These are phyloP conservation scores for Trididemnum nubilum DNA, from an alignment of 23 tunicate genomes.

Conservation along the genomic window DNA sequence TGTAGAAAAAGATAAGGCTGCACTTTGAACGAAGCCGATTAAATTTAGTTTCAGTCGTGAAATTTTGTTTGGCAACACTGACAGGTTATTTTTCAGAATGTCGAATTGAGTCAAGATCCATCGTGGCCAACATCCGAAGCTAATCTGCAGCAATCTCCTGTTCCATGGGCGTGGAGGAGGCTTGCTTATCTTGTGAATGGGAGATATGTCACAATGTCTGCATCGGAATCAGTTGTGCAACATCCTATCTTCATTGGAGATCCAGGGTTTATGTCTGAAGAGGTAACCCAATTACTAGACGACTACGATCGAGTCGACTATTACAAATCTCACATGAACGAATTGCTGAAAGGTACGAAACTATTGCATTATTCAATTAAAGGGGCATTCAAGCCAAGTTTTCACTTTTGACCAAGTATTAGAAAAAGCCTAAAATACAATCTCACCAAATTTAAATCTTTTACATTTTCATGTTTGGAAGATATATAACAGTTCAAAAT, in stretches of 20 bases:
- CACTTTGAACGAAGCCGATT: no score
- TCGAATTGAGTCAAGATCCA: slow-evolving; percentile 43
- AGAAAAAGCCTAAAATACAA: no score
- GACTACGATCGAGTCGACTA: slow-evolving; percentile 70
- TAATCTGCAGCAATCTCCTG: slow-evolving; percentile 38
- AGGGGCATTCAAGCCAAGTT: no score
- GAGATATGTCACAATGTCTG: slow-evolving; percentile 46
- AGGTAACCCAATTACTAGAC: slow-evolving; percentile 46
- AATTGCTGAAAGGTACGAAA: slow-evolving; percentile 77
- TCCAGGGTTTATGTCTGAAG: slow-evolving; percentile 49
- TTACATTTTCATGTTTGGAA: background rate
- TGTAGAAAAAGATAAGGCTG: no score
- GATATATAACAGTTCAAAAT: no score
- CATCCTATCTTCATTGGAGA: slow-evolving; percentile 59
- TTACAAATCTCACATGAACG: slow-evolving; percentile 54
- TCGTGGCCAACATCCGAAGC: slow-evolving; percentile 43
- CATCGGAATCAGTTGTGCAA: slow-evolving; percentile 9
- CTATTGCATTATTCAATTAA: no score
- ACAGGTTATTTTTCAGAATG: no score
- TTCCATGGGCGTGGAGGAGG: slow-evolving; percentile 70
- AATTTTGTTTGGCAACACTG: no score
- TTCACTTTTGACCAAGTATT: background rate
- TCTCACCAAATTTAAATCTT: no score
- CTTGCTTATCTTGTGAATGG: slow-evolving; percentile 65
- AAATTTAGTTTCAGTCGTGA: no score